Evolutionary conservation across 1,140 invertebrate genomes (phyloP).

Genomic region (Microvelia longipes): DNA sequence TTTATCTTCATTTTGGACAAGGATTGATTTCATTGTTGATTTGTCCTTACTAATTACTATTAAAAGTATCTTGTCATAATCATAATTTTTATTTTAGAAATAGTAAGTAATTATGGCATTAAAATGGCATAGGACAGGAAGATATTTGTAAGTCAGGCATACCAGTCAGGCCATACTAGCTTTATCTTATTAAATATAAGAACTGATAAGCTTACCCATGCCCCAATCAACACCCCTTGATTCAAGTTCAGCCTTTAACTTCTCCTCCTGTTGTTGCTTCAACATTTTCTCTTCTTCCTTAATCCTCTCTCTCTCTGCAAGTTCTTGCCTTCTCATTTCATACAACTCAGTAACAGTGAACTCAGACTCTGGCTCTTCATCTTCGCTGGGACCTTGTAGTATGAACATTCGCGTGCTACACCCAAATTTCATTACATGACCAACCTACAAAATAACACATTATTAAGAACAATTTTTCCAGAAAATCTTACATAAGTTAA

Average conservation of each 20-base stretch:
- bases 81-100: too few relatives aligned
- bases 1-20: too few relatives aligned
- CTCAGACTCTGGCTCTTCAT: slow-evolving; percentile 72
- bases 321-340: slow-evolving; percentile 38
- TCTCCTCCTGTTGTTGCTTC: slow-evolving; percentile 32
- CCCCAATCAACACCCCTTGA: slow-evolving; percentile 77
- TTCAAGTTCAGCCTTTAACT: slow-evolving; percentile 32
- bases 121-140: not conserved
- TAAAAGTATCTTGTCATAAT: too few relatives aligned
- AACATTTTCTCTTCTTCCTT: slow-evolving; percentile 35
- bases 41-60: too few relatives aligned
- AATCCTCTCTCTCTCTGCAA: slow-evolving; percentile 35
- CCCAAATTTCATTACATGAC: slow-evolving; percentile 84
- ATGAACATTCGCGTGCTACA: slow-evolving; percentile 73
- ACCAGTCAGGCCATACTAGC: not conserved
- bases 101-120: too few relatives aligned
- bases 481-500: too few relatives aligned
- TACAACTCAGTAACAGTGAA: slow-evolving; percentile 67
- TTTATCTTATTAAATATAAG: not conserved
- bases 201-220: slow-evolving; percentile 43
- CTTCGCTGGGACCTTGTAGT: slow-evolving; percentile 66
- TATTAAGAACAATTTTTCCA: too few relatives aligned
- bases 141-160: not conserved
- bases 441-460: slow-evolving; percentile 40
- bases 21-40: too few relatives aligned